Evolutionary conservation across 2,797 vertebrate species (phyloP).

Genomic region (Scleropages formosus): DNA sequence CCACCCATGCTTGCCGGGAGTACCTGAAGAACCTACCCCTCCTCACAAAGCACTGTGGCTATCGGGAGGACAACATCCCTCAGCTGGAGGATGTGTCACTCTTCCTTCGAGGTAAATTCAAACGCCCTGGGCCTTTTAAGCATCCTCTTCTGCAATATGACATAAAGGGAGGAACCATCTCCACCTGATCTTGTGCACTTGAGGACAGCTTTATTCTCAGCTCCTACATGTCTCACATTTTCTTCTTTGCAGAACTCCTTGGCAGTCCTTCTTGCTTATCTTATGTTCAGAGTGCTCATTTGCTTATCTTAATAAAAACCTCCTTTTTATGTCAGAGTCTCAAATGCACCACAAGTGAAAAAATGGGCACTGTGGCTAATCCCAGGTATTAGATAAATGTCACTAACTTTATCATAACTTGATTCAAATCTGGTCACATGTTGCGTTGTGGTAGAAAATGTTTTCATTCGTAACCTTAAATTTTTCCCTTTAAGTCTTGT

Average conservation of each 20-base stretch:
- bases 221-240: not conserved
- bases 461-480: no score
- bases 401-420: no score
- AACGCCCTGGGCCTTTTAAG: not conserved
- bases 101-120: conserved; percentile 82
- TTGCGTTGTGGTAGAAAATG: no score
- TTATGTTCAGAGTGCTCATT: not conserved
- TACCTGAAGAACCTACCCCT: conserved; percentile 93
- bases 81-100: conserved; percentile 89
- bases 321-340: no score
- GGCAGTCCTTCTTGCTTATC: not conserved
- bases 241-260: not conserved
- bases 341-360: no score
- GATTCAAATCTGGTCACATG: no score
- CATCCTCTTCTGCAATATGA: not conserved
- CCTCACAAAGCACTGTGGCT: conserved; percentile 86
- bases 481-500: no score
- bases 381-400: no score
- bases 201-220: not conserved
- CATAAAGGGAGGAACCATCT: not conserved
- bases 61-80: conserved; percentile 91
- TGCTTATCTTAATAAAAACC: not conserved
- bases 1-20: conserved; percentile 90
- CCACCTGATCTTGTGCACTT: not conserved
- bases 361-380: no score